Percentiles rank a stretch among this genome's conserved stretches.
Evolutionary conservation across 2,797 vertebrate species (phyloP).

Genomic region (Mus minutoides): DNA sequence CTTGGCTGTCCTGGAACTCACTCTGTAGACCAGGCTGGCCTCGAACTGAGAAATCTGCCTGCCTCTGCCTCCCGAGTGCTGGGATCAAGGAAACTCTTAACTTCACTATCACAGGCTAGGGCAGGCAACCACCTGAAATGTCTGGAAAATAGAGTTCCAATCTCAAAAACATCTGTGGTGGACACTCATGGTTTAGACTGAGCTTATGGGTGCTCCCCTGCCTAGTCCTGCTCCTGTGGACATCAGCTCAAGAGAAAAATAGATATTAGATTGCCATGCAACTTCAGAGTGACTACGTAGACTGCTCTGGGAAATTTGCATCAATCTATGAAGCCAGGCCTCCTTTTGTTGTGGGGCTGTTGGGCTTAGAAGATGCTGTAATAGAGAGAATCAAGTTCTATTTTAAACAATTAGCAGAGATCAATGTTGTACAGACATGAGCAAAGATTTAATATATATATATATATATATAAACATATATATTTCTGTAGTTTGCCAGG

Average conservation of each 20-base stretch:
- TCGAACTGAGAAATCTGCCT: too few species aligned
- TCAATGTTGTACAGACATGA: slow-evolving; percentile 85
- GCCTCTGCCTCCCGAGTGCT: too few species aligned
- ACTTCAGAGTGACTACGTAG: slow-evolving; percentile 64
- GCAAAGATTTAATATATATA: slow-evolving; percentile 85
- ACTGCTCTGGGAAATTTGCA: slow-evolving; percentile 56
- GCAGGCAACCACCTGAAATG: slow-evolving; percentile 48
- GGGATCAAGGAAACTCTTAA: slow-evolving; percentile 49
- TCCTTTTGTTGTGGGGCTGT: slow-evolving; percentile 57
- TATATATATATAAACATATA: slow-evolving; percentile 65
- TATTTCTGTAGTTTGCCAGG: slow-evolving; percentile 75
- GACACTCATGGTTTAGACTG: slow-evolving; percentile 60
- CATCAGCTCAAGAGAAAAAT: slow-evolving; percentile 48
- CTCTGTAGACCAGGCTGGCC: too few species aligned
- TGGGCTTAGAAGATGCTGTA: slow-evolving; percentile 59
- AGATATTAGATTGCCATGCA: slow-evolving; percentile 54
- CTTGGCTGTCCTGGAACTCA: too few species aligned
- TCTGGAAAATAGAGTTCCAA: slow-evolving; percentile 53
- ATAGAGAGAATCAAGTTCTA: slow-evolving; percentile 84
- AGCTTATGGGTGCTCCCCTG: slow-evolving; percentile 39
- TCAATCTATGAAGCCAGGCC: slow-evolving; percentile 55
- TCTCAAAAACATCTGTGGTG: slow-evolving; percentile 48
- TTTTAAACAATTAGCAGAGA: slow-evolving; percentile 83
- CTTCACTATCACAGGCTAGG: slow-evolving; percentile 55
- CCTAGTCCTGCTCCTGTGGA: slow-evolving; percentile 51